phyloP scores from a whole-genome alignment of 2,113 vertebrate genomes.

The Chloropsis cyanopogon region DNA sequence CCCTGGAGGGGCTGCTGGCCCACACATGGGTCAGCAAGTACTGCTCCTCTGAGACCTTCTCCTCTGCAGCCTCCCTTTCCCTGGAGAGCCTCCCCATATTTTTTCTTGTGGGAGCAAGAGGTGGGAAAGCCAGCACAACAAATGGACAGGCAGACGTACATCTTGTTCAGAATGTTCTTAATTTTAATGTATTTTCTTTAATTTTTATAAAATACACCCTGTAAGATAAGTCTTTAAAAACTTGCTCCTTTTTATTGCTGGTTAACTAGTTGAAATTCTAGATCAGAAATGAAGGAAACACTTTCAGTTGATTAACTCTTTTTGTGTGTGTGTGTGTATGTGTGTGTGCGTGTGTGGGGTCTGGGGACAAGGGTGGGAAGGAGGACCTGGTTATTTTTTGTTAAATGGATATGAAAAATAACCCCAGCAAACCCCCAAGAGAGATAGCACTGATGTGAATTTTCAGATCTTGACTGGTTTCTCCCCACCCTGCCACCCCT shows the following conservation, averaged over 20 bases:
- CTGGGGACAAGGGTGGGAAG: constrained; percentile 15
- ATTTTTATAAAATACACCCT: constrained; percentile 81
- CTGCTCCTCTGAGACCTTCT: not conserved
- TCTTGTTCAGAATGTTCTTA: constrained; percentile 69
- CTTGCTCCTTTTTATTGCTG: constrained; percentile 72
- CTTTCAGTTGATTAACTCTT: constrained; percentile 74
- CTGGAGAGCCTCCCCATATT: not conserved
- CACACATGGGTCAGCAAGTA: not conserved
- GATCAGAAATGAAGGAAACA: constrained; percentile 73
- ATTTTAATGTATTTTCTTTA: constrained; percentile 77
- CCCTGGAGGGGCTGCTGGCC: not conserved
- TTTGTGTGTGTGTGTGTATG: not conserved
- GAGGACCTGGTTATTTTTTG: constrained; percentile 68
- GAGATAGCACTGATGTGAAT: constrained; percentile 29
- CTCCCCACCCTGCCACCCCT: constrained; percentile 6
- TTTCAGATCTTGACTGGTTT: constrained; percentile 65
- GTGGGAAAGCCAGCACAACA: not conserved
- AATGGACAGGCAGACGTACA: not conserved
- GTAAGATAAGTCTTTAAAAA: constrained; percentile 77
- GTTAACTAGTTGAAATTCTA: constrained; percentile 75
- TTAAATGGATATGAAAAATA: constrained; percentile 58
- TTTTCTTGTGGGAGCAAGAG: accelerated
- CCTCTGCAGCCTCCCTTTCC: not conserved
- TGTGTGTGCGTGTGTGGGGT: not conserved
- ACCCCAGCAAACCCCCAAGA: constrained; percentile 2